Evolutionary conservation across 2,888 invertebrate genomes (phyloP).

Genomic region (Drosophila barbarae): DNA sequence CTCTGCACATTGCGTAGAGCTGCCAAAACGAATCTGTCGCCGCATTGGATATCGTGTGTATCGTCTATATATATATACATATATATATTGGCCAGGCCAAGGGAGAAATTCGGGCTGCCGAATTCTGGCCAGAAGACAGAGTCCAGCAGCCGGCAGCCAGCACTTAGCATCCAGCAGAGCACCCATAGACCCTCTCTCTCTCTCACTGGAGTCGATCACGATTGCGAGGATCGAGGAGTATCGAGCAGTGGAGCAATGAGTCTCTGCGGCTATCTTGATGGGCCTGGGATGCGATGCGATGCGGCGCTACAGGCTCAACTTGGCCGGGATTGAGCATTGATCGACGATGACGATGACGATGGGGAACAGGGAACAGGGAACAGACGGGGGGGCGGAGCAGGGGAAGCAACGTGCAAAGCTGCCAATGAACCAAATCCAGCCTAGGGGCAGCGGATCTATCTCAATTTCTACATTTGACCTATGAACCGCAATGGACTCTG

Average conservation of each 20-base stretch:
- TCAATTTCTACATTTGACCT: constrained; percentile 65
- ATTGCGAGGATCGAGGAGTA: constrained; percentile 46
- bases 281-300: constrained; percentile 43
- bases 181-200: constrained; percentile 10
- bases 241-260: constrained; percentile 10
- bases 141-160: constrained; percentile 4
- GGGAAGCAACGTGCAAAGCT: constrained; percentile 66
- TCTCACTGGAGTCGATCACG: constrained; percentile 58
- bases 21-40: constrained; percentile 75
- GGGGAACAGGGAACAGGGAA: constrained; percentile 22
- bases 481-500: constrained; percentile 65
- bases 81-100: constrained; percentile 5
- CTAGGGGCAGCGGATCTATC: constrained; percentile 21
- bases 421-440: constrained; percentile 69
- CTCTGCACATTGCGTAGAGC: constrained; percentile 51
- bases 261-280: constrained; percentile 59
- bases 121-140: constrained; percentile 44
- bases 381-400: no score
- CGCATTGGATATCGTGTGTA: constrained; percentile 49
- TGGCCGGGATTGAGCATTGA: constrained; percentile 45
- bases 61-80: constrained; percentile 19
- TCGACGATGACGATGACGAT: constrained; percentile 54
- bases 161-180: constrained; percentile 6
- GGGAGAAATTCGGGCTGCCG: constrained; percentile 51
- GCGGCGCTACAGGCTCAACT: constrained; percentile 66